These are phyloP conservation scores for Sebastes fasciatus DNA, from an alignment of 2,113 vertebrate species.

Conservation along the genomic window DNA sequence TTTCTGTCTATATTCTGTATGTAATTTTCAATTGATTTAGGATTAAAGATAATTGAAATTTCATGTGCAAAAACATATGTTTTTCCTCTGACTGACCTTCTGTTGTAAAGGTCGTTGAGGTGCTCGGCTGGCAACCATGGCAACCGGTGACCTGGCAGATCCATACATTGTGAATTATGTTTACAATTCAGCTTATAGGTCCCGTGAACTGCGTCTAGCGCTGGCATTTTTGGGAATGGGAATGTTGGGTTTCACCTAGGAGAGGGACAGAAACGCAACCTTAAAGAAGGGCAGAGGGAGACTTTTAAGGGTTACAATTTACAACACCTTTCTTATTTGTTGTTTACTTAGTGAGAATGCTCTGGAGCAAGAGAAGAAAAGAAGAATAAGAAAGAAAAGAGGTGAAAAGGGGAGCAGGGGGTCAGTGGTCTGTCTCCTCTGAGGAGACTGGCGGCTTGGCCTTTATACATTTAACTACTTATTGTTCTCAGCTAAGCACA, in stretches of 20 bases:
- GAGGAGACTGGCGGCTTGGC: slow-evolving; percentile 8
- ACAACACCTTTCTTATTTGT: slow-evolving; percentile 69
- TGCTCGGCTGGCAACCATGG: slow-evolving; percentile 48
- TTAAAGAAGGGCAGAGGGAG: slow-evolving; percentile 42
- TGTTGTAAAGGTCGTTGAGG: slow-evolving; percentile 37
- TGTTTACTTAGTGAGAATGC: slow-evolving; percentile 68
- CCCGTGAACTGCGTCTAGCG: slow-evolving; percentile 35
- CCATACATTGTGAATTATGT: slow-evolving; percentile 64
- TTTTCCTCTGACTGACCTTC: slow-evolving; percentile 36
- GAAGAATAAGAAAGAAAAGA: slow-evolving; percentile 6
- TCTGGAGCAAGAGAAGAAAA: slow-evolving; percentile 42
- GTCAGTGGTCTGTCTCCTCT: slow-evolving; percentile 21
- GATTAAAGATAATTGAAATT: not conserved
- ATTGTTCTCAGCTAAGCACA: slow-evolving; percentile 3
- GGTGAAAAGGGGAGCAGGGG: slow-evolving; percentile 4
- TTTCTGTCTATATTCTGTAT: not conserved
- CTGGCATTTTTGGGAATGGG: slow-evolving; percentile 44
- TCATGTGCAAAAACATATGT: not conserved
- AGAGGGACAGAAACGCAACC: slow-evolving; percentile 72
- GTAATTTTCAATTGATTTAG: slow-evolving; percentile 1
- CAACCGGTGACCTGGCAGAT: slow-evolving; percentile 61
- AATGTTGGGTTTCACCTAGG: slow-evolving; percentile 75
- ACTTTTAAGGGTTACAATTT: slow-evolving; percentile 75
- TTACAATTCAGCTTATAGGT: slow-evolving; percentile 47
- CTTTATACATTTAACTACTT: slow-evolving; percentile 12